These are phyloP conservation scores for Hybognathus amarus DNA, from an alignment of 2,797 vertebrate species.

Conservation along the genomic window DNA sequence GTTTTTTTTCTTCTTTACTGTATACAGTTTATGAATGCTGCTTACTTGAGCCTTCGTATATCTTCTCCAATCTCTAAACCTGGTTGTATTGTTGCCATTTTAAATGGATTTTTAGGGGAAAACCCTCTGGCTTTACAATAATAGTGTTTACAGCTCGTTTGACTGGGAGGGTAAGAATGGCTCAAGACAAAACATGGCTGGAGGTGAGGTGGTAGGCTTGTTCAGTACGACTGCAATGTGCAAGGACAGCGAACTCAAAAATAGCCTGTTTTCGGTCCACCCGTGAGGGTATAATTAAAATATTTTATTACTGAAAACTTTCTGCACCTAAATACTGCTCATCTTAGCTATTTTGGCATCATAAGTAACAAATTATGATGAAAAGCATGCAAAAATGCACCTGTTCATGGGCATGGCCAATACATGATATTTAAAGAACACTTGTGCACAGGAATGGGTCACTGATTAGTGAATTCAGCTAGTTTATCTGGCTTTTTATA, in stretches of 20 bases:
- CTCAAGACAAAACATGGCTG: slow-evolving; percentile 71
- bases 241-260: slow-evolving; percentile 29
- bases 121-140: slow-evolving; percentile 62
- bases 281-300: not conserved
- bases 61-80: slow-evolving; percentile 61
- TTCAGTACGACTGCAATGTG: slow-evolving; percentile 10
- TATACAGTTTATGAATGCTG: slow-evolving; percentile 87
- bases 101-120: slow-evolving; percentile 73
- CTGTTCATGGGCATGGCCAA: not conserved
- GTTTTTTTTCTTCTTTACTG: slow-evolving; percentile 75
- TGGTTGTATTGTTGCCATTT: slow-evolving; percentile 62
- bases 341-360: not conserved
- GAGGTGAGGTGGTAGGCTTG: slow-evolving; percentile 25
- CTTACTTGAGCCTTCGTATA: slow-evolving; percentile 78
- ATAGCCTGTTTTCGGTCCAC: slow-evolving; percentile 1
- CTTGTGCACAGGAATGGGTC: not conserved
- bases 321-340: not conserved
- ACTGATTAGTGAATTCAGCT: not conserved
- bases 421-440: not conserved
- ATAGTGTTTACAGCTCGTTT: slow-evolving; percentile 76
- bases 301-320: slow-evolving; percentile 6
- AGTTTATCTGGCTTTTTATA: not conserved
- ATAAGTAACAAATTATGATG: not conserved
- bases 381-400: not conserved
- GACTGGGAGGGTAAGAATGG: slow-evolving; percentile 66